phyloP scores from a whole-genome alignment of 2,888 invertebrate genomes.

The Lordiphosa fenestrarum region DNA sequence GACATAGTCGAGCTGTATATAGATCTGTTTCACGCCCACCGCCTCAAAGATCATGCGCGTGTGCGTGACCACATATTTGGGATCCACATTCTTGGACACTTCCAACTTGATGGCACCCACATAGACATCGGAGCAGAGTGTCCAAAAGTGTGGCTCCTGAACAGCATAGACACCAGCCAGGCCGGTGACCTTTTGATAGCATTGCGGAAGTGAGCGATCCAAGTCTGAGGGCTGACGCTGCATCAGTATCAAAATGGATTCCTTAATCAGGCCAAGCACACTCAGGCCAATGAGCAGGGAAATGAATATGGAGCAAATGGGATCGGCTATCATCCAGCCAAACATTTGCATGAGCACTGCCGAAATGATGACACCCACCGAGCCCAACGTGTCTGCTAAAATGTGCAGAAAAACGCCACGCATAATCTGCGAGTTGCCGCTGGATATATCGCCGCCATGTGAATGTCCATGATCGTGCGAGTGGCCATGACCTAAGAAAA shows the following conservation, averaged over 20 bases:
- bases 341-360: slow-evolving; percentile 96
- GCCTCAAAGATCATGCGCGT: slow-evolving; percentile 97
- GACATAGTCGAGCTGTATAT: slow-evolving; percentile 96
- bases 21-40: slow-evolving; percentile 93
- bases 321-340: slow-evolving; percentile 99
- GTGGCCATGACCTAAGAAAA: slow-evolving; percentile 61
- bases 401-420: slow-evolving; percentile 98
- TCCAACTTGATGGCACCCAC: slow-evolving; percentile 97
- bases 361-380: slow-evolving; percentile 97
- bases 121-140: slow-evolving; percentile 95
- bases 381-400: slow-evolving; percentile 96
- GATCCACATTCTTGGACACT: slow-evolving; percentile 95
- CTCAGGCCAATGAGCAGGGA: slow-evolving; percentile 93
- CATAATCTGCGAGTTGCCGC: slow-evolving; percentile 92
- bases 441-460: slow-evolving; percentile 73
- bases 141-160: slow-evolving; percentile 99
- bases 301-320: slow-evolving; percentile 98
- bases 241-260: slow-evolving; percentile 95
- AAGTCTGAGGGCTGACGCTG: slow-evolving; percentile 93
- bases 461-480: slow-evolving; percentile 74
- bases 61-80: slow-evolving; percentile 94
- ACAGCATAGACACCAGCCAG: slow-evolving; percentile 97
- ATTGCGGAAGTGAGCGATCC: slow-evolving; percentile 91
- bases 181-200: slow-evolving; percentile 93
- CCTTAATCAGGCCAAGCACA: slow-evolving; percentile 90